These are phyloP conservation scores for Trichogramma dendrolimi DNA, from an alignment of 2,888 invertebrate species.

Conservation along the genomic window DNA sequence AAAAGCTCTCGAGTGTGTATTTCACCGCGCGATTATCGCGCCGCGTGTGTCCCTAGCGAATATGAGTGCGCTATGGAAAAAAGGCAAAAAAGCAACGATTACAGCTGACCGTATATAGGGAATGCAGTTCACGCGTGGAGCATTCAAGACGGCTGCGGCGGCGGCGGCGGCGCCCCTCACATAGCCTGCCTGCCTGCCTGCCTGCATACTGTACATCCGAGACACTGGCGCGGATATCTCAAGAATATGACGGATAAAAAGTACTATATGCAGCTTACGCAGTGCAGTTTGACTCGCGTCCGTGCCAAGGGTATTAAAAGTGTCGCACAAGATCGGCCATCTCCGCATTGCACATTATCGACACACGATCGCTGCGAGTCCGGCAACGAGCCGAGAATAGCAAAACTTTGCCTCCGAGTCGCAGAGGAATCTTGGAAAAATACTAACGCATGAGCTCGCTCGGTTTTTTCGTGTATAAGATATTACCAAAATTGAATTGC, in stretches of 20 bases:
- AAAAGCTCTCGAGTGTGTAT: constrained; percentile 9
- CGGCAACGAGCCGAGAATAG: no score
- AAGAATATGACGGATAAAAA: constrained; percentile 3
- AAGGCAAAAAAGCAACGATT: constrained; percentile 31
- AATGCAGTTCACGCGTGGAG: constrained; percentile 16
- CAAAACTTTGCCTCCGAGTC: no score
- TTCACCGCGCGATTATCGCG: constrained; percentile 19
- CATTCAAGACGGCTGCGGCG: no score
- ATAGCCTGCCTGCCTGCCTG: background rate
- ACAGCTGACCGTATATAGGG: constrained; percentile 31
- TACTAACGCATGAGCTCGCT: no score
- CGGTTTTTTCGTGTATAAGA: no score
- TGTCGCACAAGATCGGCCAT: background rate
- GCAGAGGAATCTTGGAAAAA: no score
- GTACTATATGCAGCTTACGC: background rate
- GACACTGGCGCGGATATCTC: background rate
- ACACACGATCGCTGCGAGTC: no score
- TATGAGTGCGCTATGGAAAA: constrained; percentile 31
- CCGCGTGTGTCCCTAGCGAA: background rate
- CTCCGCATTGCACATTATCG: no score
- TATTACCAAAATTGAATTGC: no score
- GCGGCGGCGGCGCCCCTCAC: no score
- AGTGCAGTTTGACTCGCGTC: no score
- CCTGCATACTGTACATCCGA: background rate
- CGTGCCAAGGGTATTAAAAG: constrained; percentile 15